Evolutionary conservation across 2,888 invertebrate genomes (phyloP).

Genomic region (Asteroscopus sphinx): DNA sequence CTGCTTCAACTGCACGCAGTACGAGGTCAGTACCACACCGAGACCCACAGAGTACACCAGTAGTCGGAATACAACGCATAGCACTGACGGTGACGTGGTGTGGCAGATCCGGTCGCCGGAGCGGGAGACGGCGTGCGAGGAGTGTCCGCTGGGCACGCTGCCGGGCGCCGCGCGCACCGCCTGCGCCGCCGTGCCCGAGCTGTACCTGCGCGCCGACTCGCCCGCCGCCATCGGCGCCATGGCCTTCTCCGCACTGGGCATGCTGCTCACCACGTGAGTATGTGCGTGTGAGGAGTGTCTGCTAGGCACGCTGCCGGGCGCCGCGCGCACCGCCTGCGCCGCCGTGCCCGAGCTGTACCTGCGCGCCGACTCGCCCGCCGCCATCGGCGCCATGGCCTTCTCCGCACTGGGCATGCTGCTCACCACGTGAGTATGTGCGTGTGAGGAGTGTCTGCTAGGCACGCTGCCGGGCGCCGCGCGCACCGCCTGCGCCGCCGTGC

Average conservation of each 20-base stretch:
- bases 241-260: slow-evolving; percentile 95
- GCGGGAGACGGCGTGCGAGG: slow-evolving; percentile 94
- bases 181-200: slow-evolving; percentile 94
- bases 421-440: slow-evolving; percentile 93
- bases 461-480: slow-evolving; percentile 94
- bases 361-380: slow-evolving; percentile 95
- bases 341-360: slow-evolving; percentile 95
- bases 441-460: slow-evolving; percentile 94
- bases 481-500: slow-evolving; percentile 92
- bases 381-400: slow-evolving; percentile 97
- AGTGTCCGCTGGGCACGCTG: slow-evolving; percentile 95
- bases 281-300: slow-evolving; percentile 95
- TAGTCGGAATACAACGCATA: not conserved
- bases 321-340: slow-evolving; percentile 92
- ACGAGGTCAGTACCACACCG: slow-evolving; percentile 62
- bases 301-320: slow-evolving; percentile 95
- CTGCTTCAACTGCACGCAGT: slow-evolving; percentile 91
- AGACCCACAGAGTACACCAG: not conserved
- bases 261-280: slow-evolving; percentile 92
- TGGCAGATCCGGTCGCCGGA: slow-evolving; percentile 93
- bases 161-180: slow-evolving; percentile 93
- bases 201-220: slow-evolving; percentile 94
- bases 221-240: slow-evolving; percentile 98
- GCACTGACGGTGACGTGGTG: not conserved
- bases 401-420: slow-evolving; percentile 95